Evolutionary conservation across 1,140 invertebrate genomes (phyloP).

Genomic region (Drosophila setifemur): DNA sequence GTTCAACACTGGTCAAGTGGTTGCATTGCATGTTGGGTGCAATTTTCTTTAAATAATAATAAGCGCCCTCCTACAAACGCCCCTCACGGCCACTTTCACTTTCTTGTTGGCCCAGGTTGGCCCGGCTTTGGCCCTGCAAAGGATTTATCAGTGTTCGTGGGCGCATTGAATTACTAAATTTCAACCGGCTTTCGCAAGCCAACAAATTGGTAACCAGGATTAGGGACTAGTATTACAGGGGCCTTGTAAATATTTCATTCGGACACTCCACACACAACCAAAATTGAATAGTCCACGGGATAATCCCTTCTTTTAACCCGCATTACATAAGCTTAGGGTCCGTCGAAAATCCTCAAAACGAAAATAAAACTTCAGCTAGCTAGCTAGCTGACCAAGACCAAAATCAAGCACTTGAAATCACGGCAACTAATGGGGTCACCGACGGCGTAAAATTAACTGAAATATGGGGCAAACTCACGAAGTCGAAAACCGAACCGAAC

Average conservation of each 20-base stretch:
- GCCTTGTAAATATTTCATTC: slow-evolving; percentile 17
- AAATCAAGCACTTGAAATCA: slow-evolving; percentile 51
- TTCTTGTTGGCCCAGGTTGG: slow-evolving; percentile 55
- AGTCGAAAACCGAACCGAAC: slow-evolving; percentile 20
- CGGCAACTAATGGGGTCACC: slow-evolving; percentile 63
- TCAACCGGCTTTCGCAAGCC: slow-evolving; percentile 20
- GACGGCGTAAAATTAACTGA: slow-evolving; percentile 35
- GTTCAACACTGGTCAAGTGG: slow-evolving; percentile 8
- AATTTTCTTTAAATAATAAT: slow-evolving; percentile 73
- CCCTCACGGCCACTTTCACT: slow-evolving; percentile 57
- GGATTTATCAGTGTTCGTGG: neutral
- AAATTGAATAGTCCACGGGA: neutral
- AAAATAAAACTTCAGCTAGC: slow-evolving; percentile 12
- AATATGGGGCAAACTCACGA: slow-evolving; percentile 72
- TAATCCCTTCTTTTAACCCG: slow-evolving; percentile 1
- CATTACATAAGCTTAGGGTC: slow-evolving; percentile 69
- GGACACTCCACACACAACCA: neutral
- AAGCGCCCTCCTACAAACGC: slow-evolving; percentile 18
- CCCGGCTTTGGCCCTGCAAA: neutral
- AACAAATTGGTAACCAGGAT: slow-evolving; percentile 27
- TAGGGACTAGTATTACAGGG: slow-evolving; percentile 17
- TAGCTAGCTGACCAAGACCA: neutral
- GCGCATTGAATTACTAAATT: slow-evolving; percentile 48
- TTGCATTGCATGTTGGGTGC: slow-evolving; percentile 60
- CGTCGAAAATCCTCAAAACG: no score